Conservation (phyloP, 2,113 vertebrate species). For the Poeciliopsis retropinna region DNA sequence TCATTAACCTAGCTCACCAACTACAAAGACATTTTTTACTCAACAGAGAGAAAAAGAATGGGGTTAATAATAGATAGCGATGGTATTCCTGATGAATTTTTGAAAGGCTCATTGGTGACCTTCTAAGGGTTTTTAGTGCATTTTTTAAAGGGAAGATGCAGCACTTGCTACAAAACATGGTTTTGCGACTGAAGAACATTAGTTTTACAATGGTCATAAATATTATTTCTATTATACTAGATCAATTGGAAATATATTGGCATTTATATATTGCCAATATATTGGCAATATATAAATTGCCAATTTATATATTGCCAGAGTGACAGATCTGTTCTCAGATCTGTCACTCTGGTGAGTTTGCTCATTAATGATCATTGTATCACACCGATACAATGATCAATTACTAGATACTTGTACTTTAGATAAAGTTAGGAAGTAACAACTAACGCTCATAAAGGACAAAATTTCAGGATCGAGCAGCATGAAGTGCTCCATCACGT, state of each 20-base stretch:
- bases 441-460: no score
- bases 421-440: no score
- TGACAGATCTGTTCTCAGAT: neutral
- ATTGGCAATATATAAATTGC: no score
- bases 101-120: neutral
- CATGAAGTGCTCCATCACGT: no score
- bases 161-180: neutral
- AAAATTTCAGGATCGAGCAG: no score
- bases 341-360: neutral
- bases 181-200: neutral
- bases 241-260: neutral
- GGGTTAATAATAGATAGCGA: neutral
- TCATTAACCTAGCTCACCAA: neutral
- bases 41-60: neutral
- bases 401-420: no score
- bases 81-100: neutral
- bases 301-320: no score
- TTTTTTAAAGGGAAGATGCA: neutral
- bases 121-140: neutral
- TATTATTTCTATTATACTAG: neutral
- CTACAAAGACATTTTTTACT: conserved; percentile 5
- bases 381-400: no score
- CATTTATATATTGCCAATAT: no score
- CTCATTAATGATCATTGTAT: no score
- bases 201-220: neutral